Conservation (phyloP, 2,888 invertebrate species). For the Xestia c-nigrum region DNA sequence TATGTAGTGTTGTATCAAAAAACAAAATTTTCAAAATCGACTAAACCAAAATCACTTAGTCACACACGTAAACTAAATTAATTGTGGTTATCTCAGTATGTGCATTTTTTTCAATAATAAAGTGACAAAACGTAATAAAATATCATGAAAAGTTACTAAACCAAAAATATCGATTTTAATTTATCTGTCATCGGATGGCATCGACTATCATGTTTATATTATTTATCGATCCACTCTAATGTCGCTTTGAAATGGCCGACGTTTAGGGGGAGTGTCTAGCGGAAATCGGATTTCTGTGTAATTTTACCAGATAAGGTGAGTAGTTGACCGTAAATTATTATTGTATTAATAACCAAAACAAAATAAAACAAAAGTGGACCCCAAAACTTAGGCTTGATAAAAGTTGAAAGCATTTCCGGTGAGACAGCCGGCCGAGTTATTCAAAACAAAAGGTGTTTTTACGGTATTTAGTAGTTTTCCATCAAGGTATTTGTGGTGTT, state of each 20-base stretch:
- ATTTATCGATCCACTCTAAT: conserved; percentile 83
- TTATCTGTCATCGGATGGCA: conserved; percentile 53
- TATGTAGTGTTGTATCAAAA: conserved; percentile 20
- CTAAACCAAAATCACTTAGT: not conserved
- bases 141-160: not conserved
- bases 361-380: conserved; percentile 28
- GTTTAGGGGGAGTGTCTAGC: conserved; percentile 89
- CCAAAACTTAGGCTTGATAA: conserved; percentile 32
- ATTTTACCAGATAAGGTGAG: conserved; percentile 81
- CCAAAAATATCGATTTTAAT: conserved; percentile 39
- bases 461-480: conserved; percentile 70
- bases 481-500: conserved; percentile 46
- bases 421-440: conserved; percentile 83
- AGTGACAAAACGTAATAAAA: not conserved
- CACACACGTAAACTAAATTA: rapidly evolving
- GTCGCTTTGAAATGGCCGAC: conserved; percentile 90
- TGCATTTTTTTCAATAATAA: not conserved
- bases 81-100: not conserved
- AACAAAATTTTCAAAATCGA: not conserved
- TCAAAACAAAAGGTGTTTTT: conserved; percentile 88
- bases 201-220: conserved; percentile 69
- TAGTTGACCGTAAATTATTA: conserved; percentile 61
- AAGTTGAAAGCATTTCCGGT: conserved; percentile 82
- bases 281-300: conserved; percentile 82
- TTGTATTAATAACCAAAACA: conserved; percentile 42